A percentile compares a stretch with the other conserved stretches of the same genome.
phyloP scores from a whole-genome alignment of 2,888 invertebrate species.

The Drosophila robusta region DNA sequence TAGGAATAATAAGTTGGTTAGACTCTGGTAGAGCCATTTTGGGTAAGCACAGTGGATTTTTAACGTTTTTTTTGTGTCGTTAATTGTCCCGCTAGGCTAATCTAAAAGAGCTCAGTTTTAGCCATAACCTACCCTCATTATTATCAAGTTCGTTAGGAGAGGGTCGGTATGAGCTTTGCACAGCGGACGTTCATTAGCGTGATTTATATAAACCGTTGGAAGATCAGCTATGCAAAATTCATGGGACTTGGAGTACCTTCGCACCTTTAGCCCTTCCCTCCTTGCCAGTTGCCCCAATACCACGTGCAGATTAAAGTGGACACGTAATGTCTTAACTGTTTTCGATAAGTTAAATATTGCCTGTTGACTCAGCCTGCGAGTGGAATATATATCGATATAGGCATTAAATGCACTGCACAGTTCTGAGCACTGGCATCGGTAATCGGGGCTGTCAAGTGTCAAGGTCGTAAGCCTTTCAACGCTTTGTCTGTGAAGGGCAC shows the following conservation, averaged over 20 bases:
- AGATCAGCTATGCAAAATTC: conserved; percentile 1
- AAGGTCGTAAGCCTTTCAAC: conserved; percentile 2
- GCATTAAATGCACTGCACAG: conserved; percentile 1
- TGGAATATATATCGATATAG: conserved; percentile 4
- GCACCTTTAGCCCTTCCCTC: not conserved
- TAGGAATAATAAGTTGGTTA: not conserved
- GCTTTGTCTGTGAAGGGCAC: not conserved
- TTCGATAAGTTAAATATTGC: conserved; percentile 1
- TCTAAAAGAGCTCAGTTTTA: not conserved
- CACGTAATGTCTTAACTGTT: not conserved
- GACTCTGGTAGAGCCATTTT: not conserved
- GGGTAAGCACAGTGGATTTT: not conserved
- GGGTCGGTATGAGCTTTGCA: not conserved
- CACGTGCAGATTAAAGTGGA: not conserved
- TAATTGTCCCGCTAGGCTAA: not conserved
- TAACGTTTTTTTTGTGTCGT: not conserved
- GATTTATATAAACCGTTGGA: not conserved
- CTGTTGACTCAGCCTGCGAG: not conserved
- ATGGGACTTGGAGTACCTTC: not conserved
- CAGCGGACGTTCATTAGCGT: not conserved
- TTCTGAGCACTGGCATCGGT: conserved; percentile 13
- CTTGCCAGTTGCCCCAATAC: not conserved
- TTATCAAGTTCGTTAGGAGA: too few species aligned
- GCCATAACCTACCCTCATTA: too few species aligned
- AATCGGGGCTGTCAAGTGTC: conserved; percentile 22